Conservation (phyloP, 2,888 invertebrate genomes). For the Drosophila trichaetosa region DNA sequence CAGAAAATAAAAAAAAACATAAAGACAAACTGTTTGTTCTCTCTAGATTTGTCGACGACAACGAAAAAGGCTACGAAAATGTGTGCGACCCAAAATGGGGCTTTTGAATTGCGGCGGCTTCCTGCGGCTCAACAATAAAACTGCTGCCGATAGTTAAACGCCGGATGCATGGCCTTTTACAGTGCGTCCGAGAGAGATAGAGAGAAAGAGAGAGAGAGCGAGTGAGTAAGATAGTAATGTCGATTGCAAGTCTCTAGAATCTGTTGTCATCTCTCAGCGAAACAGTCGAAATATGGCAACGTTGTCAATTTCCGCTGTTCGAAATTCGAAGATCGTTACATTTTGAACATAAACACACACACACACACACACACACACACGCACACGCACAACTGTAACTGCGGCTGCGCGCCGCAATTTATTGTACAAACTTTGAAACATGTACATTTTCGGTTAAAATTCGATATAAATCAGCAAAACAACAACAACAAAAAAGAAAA, state of each 20-base stretch:
- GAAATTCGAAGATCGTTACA: conserved; percentile 65
- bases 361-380: conserved; percentile 23
- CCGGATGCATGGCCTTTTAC: conserved; percentile 71
- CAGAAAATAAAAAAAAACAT: neutral
- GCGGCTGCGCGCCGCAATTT: conserved; percentile 12
- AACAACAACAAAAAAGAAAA: conserved; percentile 22
- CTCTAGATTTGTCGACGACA: conserved; percentile 33
- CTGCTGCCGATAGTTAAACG: conserved; percentile 42
- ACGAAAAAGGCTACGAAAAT: conserved; percentile 52
- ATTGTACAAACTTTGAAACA: conserved; percentile 46
- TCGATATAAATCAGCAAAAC: conserved; percentile 47
- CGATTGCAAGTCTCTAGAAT: conserved; percentile 8
- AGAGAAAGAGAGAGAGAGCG: neutral
- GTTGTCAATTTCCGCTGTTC: conserved; percentile 68
- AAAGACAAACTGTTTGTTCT: neutral
- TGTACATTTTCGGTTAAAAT: conserved; percentile 70
- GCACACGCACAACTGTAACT: neutral
- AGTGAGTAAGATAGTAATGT: neutral
- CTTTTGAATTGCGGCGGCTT: conserved; percentile 46
- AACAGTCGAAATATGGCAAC: conserved; percentile 58
- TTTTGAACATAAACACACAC: conserved; percentile 58
- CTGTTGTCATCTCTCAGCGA: conserved; percentile 28
- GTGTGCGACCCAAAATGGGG: conserved; percentile 46
- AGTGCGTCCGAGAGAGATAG: conserved; percentile 11
- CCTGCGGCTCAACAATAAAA: conserved; percentile 43